A percentile compares a stretch with the other conserved stretches of the same genome.
Conservation (phyloP, 2,888 invertebrate species). For the Protodeltote pygarga region DNA sequence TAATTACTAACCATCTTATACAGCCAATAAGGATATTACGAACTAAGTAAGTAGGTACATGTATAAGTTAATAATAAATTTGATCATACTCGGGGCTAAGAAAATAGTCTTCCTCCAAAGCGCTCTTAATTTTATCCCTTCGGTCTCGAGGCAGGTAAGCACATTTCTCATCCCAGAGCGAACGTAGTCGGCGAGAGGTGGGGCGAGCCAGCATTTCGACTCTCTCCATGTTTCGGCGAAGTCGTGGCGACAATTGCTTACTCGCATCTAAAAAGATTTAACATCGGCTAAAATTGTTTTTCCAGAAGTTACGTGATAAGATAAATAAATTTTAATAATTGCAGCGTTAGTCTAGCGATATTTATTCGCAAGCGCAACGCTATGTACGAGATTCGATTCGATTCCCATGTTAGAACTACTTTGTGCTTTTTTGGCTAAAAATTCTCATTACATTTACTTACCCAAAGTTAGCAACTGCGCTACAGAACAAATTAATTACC, state of each 20-base stretch:
- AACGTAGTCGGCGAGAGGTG: constrained; percentile 78
- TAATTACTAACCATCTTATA: background rate
- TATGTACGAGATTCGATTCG: too few relatives aligned
- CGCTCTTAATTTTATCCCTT: constrained; percentile 83
- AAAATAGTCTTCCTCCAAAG: constrained; percentile 85
- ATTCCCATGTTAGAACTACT: too few relatives aligned
- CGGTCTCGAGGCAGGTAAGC: constrained; percentile 78
- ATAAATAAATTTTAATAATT: too few relatives aligned
- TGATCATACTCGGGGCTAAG: constrained; percentile 79
- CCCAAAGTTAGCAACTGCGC: too few relatives aligned
- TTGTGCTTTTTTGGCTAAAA: too few relatives aligned
- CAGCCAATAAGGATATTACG: background rate
- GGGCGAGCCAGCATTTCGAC: constrained; percentile 86
- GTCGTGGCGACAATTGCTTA: constrained; percentile 42
- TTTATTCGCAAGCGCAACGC: too few relatives aligned
- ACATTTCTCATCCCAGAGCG: constrained; percentile 85
- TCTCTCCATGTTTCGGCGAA: constrained; percentile 72
- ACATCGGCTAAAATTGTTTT: too few relatives aligned
- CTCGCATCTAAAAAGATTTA: background rate
- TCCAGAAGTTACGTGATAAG: too few relatives aligned
- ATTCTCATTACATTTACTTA: too few relatives aligned
- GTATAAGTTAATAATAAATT: background rate
- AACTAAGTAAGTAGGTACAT: background rate
- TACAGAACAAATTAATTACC: too few relatives aligned
- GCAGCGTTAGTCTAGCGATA: too few relatives aligned